Evolutionary conservation across 2,113 vertebrate genomes (phyloP).

Genomic region (Microcebus lehilahytsara): DNA sequence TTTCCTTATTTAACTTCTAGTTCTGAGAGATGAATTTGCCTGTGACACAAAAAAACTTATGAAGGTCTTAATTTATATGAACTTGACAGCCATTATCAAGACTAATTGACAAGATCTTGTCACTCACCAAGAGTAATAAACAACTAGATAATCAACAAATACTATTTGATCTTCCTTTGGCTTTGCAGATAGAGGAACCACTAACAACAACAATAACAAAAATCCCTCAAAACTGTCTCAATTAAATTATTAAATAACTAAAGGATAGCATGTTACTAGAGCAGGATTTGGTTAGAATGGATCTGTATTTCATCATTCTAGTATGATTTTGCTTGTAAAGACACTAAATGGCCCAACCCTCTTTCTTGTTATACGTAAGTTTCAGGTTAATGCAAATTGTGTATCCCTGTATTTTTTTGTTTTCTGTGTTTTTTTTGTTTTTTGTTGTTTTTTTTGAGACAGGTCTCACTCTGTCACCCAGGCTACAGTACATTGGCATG

Average conservation of each 20-base stretch:
- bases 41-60: neutral
- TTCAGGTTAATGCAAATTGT: neutral
- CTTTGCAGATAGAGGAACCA: neutral
- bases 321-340: neutral
- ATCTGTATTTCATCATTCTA: neutral
- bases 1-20: neutral
- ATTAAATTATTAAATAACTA: neutral
- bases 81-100: neutral
- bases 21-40: neutral
- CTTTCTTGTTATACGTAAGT: neutral
- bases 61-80: neutral
- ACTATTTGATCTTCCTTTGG: neutral
- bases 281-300: neutral
- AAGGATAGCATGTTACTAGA: neutral
- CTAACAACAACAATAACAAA: neutral
- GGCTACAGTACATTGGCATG: no score
- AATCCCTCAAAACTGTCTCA: neutral
- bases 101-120: neutral
- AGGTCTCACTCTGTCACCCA: no score
- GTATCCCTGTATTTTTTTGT: no score
- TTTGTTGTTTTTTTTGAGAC: no score
- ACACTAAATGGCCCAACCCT: neutral
- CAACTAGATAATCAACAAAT: neutral
- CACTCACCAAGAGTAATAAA: neutral
- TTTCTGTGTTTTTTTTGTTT: no score